Evolutionary conservation across 2,888 invertebrate genomes (phyloP), one percentile per base, ranked within the genome.

Genomic region (Nudaria mundana): DNA sequence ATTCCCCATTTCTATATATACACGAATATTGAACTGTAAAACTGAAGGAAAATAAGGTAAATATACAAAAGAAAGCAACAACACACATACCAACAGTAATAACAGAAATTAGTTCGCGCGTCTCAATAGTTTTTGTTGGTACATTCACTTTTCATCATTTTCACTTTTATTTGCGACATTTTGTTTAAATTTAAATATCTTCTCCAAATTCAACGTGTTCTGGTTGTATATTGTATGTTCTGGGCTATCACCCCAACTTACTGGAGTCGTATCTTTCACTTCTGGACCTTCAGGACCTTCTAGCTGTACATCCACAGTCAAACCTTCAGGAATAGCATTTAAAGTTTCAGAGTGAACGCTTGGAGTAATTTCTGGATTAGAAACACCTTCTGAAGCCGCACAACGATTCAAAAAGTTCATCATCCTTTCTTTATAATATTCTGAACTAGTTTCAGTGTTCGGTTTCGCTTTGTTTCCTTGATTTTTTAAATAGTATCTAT

Each of bases 201-300:
- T 82, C 5, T 88, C 86, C 6, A 89, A 71, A 51, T 81, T 86
- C 10, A 89, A 56, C 3, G 76, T 89, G 44, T 89, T 86, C 49
- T 89, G 89, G 16, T 88, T 89, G 47, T 85, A 89, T 1, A 89
- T 53, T 0, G 83, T 81, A 24, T 87, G 85, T 1, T 88, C 85
- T 0, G 76, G 77, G 0, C 72, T 58, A 13, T 89, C 89, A 0
- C 89, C 89, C 89, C 89, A 89, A 32, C 83, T 83, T 0, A 84
- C 48, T 0, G 79, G 77, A 0, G 84, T 83, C 10, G 72, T 59
- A 14, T 66, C 72, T 10, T 47, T 59, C 0, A 29, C 23, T 25
- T 57, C 57, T 0, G 10, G 33, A 5, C n/a, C 35, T 1, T 32
- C 26, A 0, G 50, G 44, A 3, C 56, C 56, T 7, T 63, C 55